These are phyloP conservation scores for Apoda limacodes DNA, from an alignment of 2,888 invertebrate genomes.

Conservation along the genomic window DNA sequence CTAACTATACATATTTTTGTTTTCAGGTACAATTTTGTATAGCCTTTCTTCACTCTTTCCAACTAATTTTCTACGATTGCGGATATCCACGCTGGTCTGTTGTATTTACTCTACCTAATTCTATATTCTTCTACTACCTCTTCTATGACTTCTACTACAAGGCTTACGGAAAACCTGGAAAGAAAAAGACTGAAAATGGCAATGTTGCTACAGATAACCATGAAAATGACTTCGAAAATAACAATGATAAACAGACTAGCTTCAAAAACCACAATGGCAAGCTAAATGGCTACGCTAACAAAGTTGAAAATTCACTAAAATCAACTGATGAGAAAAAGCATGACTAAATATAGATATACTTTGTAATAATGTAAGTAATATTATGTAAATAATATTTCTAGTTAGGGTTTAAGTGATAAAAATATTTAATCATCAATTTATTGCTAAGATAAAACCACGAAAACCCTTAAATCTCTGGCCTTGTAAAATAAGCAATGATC, in stretches of 20 bases:
- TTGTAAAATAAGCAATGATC: too few species aligned
- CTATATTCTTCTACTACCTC: conserved; percentile 91
- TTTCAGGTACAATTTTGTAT: conserved; percentile 90
- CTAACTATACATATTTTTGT: too few species aligned
- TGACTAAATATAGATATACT: too few species aligned
- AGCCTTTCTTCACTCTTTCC: conserved; percentile 87
- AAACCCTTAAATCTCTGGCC: too few species aligned
- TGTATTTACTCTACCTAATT: conserved; percentile 88
- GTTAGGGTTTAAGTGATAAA: too few species aligned
- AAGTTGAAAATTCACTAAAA: conserved; percentile 13
- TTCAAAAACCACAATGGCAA: conserved; percentile 1
- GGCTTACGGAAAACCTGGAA: conserved; percentile 69
- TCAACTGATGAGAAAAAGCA: too few species aligned
- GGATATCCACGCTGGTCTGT: conserved; percentile 88
- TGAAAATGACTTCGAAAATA: conserved; percentile 19
- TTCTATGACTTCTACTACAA: conserved; percentile 93
- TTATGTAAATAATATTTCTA: conserved; percentile 1
- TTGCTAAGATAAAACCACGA: too few species aligned
- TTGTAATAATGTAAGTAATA: conserved; percentile 5
- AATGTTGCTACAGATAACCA: conserved; percentile 25
- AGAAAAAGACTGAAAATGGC: conserved; percentile 24
- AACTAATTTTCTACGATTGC: conserved; percentile 87
- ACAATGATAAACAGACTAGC: conserved; percentile 9
- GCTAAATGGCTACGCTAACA: conserved; percentile 17
- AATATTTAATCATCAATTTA: too few species aligned